Evolutionary conservation across 2,113 vertebrate species (phyloP), one percentile per base, ranked within the genome.

Genomic region (Rattus norvegicus): DNA sequence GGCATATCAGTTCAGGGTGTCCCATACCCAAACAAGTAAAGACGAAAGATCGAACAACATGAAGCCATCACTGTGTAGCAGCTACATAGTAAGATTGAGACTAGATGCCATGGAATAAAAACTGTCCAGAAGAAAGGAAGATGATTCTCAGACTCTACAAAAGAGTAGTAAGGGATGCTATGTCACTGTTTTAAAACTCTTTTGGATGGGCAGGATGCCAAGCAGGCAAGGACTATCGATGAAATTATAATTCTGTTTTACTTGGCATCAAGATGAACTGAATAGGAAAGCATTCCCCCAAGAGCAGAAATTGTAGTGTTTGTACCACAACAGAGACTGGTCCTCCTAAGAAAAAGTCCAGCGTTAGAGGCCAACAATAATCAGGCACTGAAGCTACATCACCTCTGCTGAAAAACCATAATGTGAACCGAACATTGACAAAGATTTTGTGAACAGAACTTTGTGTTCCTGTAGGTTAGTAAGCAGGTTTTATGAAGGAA

Each of bases 271-370:
- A 11, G 2, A 54, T 52, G 2, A 43, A 30, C 28, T 11, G 20
- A 36, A 5, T 14, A 3, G 0, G 9, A 19, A 65, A 4, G 16
- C 33, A 11, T 3, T 11, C 3, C 16, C 70, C 9, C 28, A 8
- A 36, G 7, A 54, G 12, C 9, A 91, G 22, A 30, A 7, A 26
- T 19, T 22, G 2, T 1, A 0, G 5, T 17, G 17, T 3, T 2
- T 22, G 28, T 22, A 2, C 1, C 69, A 56, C 14, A 33, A 69
- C 43, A 36, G 6, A 30, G 17, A 59, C 0, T 30, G 43, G 6
- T 2, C 20, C 24, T 17, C 5, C 2, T 2, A 5, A 52, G 17
- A 19, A 56, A 49, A 2, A 33, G 26, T 76, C 43, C 14, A 10
- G 4, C 49, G 7, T 43, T 5, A 59, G 83, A 56, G 33, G 33